phyloP scores from a whole-genome alignment of 2,888 invertebrate species.

The Panopea generosa region DNA sequence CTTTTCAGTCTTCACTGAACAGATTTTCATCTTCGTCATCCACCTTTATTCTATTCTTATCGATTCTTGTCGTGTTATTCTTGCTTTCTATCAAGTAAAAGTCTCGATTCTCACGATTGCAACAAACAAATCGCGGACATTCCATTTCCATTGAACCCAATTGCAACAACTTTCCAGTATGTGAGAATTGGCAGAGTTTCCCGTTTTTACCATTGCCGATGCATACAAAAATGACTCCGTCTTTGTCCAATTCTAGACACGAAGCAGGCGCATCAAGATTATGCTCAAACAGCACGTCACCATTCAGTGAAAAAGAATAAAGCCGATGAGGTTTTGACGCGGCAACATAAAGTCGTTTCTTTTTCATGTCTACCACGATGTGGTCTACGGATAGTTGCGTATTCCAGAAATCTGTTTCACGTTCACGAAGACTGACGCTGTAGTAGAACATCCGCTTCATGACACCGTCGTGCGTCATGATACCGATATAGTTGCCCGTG shows the following conservation, averaged over 20 bases:
- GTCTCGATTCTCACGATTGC: constrained; percentile 21
- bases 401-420: constrained; percentile 47
- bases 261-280: constrained; percentile 28
- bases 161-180: constrained; percentile 29
- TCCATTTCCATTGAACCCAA: constrained; percentile 22
- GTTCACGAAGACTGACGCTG: constrained; percentile 42
- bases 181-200: constrained; percentile 30
- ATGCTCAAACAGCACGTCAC: constrained; percentile 45
- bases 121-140: constrained; percentile 20
- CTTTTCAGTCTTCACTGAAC: neutral
- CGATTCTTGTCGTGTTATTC: neutral
- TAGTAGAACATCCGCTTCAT: constrained; percentile 45
- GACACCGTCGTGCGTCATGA: constrained; percentile 40
- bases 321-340: constrained; percentile 39
- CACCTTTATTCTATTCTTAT: neutral
- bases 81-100: constrained; percentile 35
- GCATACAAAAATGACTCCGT: neutral
- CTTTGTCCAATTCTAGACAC: constrained; percentile 38
- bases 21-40: neutral
- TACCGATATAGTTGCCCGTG: constrained; percentile 48
- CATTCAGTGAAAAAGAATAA: constrained; percentile 38
- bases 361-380: constrained; percentile 35
- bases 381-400: constrained; percentile 39
- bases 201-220: constrained; percentile 12
- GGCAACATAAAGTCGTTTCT: constrained; percentile 38